Percentiles rank a stretch among this genome's conserved stretches.
phyloP scores from a whole-genome alignment of 2,888 invertebrate genomes.

The Trichogramma evanescens region DNA sequence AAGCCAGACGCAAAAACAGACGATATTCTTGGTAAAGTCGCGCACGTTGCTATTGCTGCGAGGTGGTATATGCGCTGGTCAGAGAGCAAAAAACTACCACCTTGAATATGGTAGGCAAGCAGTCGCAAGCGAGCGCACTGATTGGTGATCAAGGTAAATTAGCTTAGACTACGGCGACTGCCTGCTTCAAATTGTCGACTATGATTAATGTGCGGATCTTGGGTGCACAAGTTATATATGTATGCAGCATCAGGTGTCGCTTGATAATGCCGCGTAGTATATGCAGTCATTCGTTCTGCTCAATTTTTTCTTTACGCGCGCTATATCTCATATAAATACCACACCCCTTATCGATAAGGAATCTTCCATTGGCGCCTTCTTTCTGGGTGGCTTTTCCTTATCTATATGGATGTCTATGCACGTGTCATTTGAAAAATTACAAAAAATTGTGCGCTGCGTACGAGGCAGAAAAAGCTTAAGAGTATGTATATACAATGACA shows the following conservation, averaged over 20 bases:
- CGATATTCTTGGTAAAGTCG: constrained; percentile 17
- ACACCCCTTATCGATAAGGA: constrained; percentile 7
- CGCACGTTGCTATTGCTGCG: not conserved
- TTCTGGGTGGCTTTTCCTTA: constrained; percentile 18
- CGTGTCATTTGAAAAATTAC: too few relatives aligned
- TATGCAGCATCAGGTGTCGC: not conserved
- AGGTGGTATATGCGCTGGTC: too few relatives aligned
- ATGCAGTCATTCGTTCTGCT: too few relatives aligned
- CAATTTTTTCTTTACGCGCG: constrained; percentile 4
- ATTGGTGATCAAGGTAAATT: constrained; percentile 12
- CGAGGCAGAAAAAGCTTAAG: too few relatives aligned
- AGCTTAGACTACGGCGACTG: not conserved
- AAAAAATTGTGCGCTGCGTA: too few relatives aligned
- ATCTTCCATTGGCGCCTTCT: not conserved
- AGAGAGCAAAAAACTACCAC: too few relatives aligned
- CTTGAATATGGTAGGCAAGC: too few relatives aligned
- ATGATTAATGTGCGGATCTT: constrained; percentile 13
- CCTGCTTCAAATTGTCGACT: constrained; percentile 13
- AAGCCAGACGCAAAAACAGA: constrained; percentile 14
- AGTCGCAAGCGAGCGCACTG: constrained; percentile 5
- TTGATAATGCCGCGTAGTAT: constrained; percentile 20
- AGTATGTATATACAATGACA: too few relatives aligned
- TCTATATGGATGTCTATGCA: not conserved
- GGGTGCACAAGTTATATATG: not conserved
- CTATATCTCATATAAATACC: constrained; percentile 23